Percentiles rank a stretch among this genome's conserved stretches.
Conservation (phyloP, 2,888 invertebrate species). For the Tribolium freemani region DNA sequence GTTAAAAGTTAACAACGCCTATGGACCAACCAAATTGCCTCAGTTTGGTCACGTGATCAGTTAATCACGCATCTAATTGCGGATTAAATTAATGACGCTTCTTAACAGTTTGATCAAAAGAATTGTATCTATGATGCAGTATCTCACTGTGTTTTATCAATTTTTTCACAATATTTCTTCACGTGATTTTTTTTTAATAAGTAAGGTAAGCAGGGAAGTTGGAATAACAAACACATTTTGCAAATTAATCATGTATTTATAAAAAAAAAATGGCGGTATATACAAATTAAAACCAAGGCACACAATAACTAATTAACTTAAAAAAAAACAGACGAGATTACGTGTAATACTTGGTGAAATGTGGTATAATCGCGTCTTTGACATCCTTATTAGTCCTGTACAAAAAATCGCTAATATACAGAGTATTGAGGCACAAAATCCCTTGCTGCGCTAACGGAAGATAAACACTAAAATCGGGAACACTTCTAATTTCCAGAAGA, state of each 20-base stretch:
- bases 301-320: too few relatives aligned
- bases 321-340: background rate
- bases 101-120: too few relatives aligned
- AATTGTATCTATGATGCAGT: too few relatives aligned
- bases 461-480: conserved; percentile 58
- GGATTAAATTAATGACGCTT: too few relatives aligned
- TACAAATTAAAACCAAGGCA: background rate
- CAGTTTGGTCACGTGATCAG: too few relatives aligned
- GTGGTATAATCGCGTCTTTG: conserved; percentile 59
- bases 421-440: conserved; percentile 61
- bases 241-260: background rate
- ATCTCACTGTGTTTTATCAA: too few relatives aligned
- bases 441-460: conserved; percentile 63
- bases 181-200: background rate
- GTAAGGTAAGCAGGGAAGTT: background rate
- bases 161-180: too few relatives aligned
- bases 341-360: conserved; percentile 56
- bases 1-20: too few relatives aligned
- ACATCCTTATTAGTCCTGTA: conserved; percentile 57
- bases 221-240: background rate
- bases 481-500: conserved; percentile 74
- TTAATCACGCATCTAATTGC: too few relatives aligned
- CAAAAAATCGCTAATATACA: conserved; percentile 63
- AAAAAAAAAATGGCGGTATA: background rate
- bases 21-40: too few relatives aligned